Percentiles rank a stretch among this genome's conserved stretches.
Conservation (phyloP, 1,140 invertebrate species). For the Drosophila neocordata region DNA sequence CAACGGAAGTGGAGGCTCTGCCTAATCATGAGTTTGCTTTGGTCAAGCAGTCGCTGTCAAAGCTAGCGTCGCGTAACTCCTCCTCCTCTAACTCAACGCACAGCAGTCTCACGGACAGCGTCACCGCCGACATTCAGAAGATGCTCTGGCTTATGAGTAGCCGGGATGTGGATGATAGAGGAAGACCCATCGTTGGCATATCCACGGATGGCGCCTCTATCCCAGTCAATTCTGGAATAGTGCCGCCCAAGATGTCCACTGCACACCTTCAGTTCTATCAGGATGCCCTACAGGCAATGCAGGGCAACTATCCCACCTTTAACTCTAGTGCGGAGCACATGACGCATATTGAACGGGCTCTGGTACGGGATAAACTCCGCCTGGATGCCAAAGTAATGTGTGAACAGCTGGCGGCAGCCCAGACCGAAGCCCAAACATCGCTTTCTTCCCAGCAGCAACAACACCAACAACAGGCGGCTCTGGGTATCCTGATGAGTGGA, state of each 20-base stretch:
- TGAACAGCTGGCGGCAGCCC: slow-evolving; percentile 52
- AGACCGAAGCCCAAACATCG: neutral
- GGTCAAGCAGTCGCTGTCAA: slow-evolving; percentile 46
- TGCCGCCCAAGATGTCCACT: slow-evolving; percentile 73
- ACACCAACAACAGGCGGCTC: slow-evolving; percentile 43
- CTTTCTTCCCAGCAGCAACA: neutral
- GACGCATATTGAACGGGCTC: slow-evolving; percentile 57
- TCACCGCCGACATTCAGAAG: slow-evolving; percentile 79
- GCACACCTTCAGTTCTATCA: slow-evolving; percentile 78
- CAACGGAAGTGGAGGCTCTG: slow-evolving; percentile 5
- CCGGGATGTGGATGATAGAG: slow-evolving; percentile 68
- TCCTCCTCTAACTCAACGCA: slow-evolving; percentile 75
- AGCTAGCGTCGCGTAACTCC: slow-evolving; percentile 63
- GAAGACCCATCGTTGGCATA: slow-evolving; percentile 60
- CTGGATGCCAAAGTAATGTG: slow-evolving; percentile 69
- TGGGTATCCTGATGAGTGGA: slow-evolving; percentile 49
- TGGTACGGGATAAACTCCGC: slow-evolving; percentile 59
- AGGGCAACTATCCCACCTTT: slow-evolving; percentile 50
- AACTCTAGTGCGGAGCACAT: slow-evolving; percentile 59
- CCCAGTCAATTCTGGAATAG: slow-evolving; percentile 52
- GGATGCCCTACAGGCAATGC: slow-evolving; percentile 73
- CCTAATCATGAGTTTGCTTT: slow-evolving; percentile 45
- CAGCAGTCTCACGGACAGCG: slow-evolving; percentile 72
- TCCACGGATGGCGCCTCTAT: slow-evolving; percentile 57
- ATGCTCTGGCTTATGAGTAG: slow-evolving; percentile 80